Evolutionary conservation across 2,888 invertebrate genomes (phyloP).

Genomic region (Aethes cnicana): DNA sequence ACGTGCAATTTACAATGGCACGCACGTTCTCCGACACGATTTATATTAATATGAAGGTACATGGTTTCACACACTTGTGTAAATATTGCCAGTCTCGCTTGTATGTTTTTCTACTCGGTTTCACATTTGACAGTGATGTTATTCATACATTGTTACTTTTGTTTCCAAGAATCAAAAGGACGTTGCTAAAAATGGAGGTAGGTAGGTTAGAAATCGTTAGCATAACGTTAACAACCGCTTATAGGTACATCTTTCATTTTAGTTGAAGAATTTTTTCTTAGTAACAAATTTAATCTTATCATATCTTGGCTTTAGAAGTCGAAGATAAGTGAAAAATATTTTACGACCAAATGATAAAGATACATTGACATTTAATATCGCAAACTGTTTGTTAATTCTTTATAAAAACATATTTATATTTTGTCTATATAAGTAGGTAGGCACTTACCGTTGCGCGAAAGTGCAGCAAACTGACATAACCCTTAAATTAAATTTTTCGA

Average conservation of each 20-base stretch:
- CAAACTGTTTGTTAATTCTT: slow-evolving; percentile 11
- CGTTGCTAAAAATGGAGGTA: slow-evolving; percentile 1
- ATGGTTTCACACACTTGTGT: slow-evolving; percentile 40
- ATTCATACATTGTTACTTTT: slow-evolving; percentile 1
- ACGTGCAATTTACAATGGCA: slow-evolving; percentile 15
- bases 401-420: background rate
- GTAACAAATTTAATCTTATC: background rate
- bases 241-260: no score
- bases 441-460: no score
- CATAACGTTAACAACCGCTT: no score
- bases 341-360: slow-evolving; percentile 13
- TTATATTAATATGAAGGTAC: no score
- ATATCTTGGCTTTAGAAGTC: background rate
- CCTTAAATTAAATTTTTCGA: no score
- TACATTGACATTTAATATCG: slow-evolving; percentile 19
- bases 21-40: slow-evolving; percentile 19
- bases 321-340: slow-evolving; percentile 13
- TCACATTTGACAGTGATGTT: slow-evolving; percentile 16
- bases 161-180: slow-evolving; percentile 12
- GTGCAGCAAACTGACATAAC: slow-evolving; percentile 1
- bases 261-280: no score
- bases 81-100: slow-evolving; percentile 35
- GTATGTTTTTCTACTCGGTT: slow-evolving; percentile 32
- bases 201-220: background rate
- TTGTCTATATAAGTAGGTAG: background rate